Base-by-base conservation (phyloP, 2,113 vertebrate species). In the Eulacestoma nigropectus region DNA sequence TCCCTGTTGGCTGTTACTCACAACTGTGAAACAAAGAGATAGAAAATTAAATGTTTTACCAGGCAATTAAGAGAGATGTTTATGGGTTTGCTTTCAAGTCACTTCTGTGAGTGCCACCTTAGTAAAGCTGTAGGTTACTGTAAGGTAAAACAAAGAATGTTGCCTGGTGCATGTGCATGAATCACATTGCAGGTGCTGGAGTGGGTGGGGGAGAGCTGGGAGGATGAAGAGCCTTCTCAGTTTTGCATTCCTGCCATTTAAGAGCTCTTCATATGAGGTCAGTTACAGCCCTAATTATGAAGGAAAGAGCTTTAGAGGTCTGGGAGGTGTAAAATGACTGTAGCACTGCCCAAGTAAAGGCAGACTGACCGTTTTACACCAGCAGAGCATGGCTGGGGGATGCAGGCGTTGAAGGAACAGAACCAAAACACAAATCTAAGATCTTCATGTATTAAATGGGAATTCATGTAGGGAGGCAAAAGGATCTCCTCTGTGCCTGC, bases 61-160 rank as follows among this genome's bases (percentile, higher is more conserved):
- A 47, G 52, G 17, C 72, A 90, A 89, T 75, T 94, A 78, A 84
- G 70, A 89, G 59, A 64, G 27, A 87, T 16, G 1, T 56, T 92
- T 60, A 56, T 68, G 73, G 17, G 25, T 91, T 92, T 97, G 57
- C 69, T 90, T 93, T 93, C 60, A 81, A 90, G 68, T 75, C 60
- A 82, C 33, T 70, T 83, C 59, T 81, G 30, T 42, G 76, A 82
- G 46, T 8, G 3, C 26, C 74, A 50, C 62, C 46, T 90, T 52
- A 92, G 52, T 69, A 79, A 92, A 90, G 44, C 68, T 87, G 76
- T 35, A 65, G 55, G 44, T 89, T 84, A 35, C n/a, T 47, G 46
- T 67, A 68, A 64, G 60, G 44, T 78, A 60, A 90, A 93, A 78
- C 8, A 50, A 63, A 90, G 41, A 60, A 33, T 37, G 50, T 50